Base-by-base conservation (phyloP, 2,888 invertebrate genomes). In the Polydrusus pterygomalis region DNA sequence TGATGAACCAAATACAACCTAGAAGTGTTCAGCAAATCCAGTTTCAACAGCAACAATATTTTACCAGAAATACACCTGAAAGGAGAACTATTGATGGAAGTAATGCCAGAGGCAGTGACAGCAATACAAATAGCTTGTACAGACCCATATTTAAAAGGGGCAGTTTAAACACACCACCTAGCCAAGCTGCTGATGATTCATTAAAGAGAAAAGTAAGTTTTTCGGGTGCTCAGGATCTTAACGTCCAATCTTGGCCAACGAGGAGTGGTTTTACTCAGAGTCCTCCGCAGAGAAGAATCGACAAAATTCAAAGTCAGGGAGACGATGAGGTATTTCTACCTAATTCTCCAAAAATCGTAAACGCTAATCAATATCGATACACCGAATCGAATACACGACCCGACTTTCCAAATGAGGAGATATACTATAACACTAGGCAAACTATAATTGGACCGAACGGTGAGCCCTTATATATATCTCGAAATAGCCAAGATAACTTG, bases 131-230 rank as follows among this genome's bases (percentile, higher is more conserved):
- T 49, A 81, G 80, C 67, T 68, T 82, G 0, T 83, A 85, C 45
- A 79, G 84, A 9, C 90, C 90, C 1, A 90, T 90, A 73, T 90
- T 90, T 70, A 89, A 89, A 88, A 88, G 81, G 81, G 90, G 90
- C 1, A 90, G 90, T 80, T 83, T 90, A 54, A 86, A 87, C 3
- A 85, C 85, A 65, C 84, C 85, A 2, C 76, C 75, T 5, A 73
- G 73, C n/a, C 82, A 82, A 70, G 72, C 70, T 78, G 38, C 84
- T 3, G 88, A 89, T 7, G 86, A 87, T 60, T 86, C 87, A 3
- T 84, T 84, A 10, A 87, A 88, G 11, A 90, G 90, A 75, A 88
- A 89, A 71, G 90, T 90, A 0, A 90, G 90, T 79, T 90, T 90
- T 79, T 87, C 87, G 2, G 88, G 87, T 77, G 17, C 81, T 81